Evolutionary conservation across 2,888 invertebrate species (phyloP), one percentile per base, ranked within the genome.

Genomic region (Heliconius aoede): DNA sequence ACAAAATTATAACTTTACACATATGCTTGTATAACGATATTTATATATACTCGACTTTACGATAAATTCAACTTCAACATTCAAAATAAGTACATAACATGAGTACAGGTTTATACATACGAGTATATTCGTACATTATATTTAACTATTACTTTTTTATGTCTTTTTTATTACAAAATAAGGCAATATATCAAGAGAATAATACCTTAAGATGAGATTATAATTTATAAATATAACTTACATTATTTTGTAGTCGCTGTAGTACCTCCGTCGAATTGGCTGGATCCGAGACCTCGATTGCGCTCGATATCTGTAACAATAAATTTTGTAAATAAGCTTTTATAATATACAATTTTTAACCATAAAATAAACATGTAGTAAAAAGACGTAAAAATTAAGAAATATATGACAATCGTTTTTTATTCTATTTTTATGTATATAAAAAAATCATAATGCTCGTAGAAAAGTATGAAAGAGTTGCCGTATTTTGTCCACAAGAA

Each of bases 281-380:
- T 72, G 90, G 90, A 81, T 91, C 91, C 60, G 91, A 85, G 81
- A 92, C 87, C 86, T 92, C 92, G 80, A 93, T 87, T 74, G 92
- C 91, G 76, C 88, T 91, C 74, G 91, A 89, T 86, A 94, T 92
- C 94, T 94, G 91, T 82, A 92, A 91, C 88, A 92, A 91, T 88
- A 89, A 90, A 85, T 83, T 88, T 83, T 60, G 26, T 40, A 60
- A 36, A 40, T 60, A 61, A 32, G 0, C 18, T 72, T 55, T 32
- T 36, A 36, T 36, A 18, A 51, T 51, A 46, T 40, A 9, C 0
- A 28, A 30, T 30, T 28, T 46, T 21, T 21, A 51, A 21, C 24
- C 68, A 13, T 36, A 24, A 55, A 58, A 36, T 61, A 13, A 7
- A 15, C 1, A 36, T 36, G 13, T 36, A 21, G 9, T n/a, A n/a